Conservation (phyloP, 2,113 vertebrate genomes). For the Bujurquina vittata region DNA sequence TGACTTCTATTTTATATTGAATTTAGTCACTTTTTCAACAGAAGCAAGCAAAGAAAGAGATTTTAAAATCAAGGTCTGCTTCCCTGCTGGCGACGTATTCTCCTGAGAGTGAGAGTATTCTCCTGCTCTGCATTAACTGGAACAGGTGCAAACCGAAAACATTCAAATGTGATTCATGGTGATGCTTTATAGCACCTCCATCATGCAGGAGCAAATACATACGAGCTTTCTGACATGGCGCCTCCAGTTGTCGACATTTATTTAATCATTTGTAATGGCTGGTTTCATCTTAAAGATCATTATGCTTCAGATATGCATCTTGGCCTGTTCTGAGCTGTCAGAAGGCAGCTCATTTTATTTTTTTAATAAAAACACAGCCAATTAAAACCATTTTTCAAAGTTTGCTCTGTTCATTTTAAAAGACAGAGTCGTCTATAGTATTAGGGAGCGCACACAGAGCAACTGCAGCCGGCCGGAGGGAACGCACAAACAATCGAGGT, state of each 20-base stretch:
- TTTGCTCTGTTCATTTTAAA: neutral
- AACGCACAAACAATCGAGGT: neutral
- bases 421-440: neutral
- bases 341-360: neutral
- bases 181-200: neutral
- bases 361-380: too few species aligned
- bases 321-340: neutral
- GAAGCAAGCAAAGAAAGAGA: neutral
- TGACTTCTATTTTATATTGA: neutral
- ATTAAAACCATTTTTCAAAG: neutral
- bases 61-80: neutral
- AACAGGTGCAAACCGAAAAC: neutral
- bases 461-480: neutral
- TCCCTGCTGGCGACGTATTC: neutral
- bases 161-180: neutral
- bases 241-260: neutral
- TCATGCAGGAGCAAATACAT: neutral
- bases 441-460: neutral
- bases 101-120: neutral
- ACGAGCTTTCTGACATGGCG: neutral
- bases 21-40: neutral
- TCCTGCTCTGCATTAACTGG: neutral
- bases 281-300: neutral
- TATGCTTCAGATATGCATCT: neutral
- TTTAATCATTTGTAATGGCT: neutral